Conservation (phyloP, 2,888 invertebrate genomes). For the Caenorhabditis angaria region DNA sequence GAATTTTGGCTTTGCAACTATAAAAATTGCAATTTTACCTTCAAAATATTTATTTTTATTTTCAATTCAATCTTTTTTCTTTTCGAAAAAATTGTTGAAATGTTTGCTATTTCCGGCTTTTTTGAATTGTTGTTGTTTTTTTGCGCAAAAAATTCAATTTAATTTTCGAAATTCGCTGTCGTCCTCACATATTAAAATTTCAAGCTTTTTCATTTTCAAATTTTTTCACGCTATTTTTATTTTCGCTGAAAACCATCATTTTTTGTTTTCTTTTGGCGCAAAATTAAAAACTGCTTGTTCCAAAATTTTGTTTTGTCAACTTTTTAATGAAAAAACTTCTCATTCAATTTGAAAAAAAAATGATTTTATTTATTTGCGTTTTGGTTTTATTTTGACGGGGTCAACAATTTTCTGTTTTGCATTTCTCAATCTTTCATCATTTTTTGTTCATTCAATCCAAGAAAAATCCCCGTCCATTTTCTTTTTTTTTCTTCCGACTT, state of each 20-base stretch:
- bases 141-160: background rate
- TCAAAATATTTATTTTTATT: background rate
- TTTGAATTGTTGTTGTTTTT: background rate
- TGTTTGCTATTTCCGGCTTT: too few species aligned
- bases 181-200: slow-evolving; percentile 4
- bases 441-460: too few species aligned
- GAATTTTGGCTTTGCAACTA: too few species aligned
- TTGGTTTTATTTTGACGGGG: background rate
- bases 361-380: background rate
- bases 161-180: slow-evolving; percentile 4
- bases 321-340: slow-evolving; percentile 4
- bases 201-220: background rate
- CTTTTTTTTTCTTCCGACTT: background rate
- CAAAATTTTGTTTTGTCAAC: background rate
- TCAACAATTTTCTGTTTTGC: background rate
- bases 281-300: background rate
- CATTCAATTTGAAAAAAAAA: background rate
- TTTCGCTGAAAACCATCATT: background rate
- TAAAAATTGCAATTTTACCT: too few species aligned
- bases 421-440: too few species aligned
- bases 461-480: background rate
- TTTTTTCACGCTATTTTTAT: background rate
- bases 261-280: background rate
- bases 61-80: background rate
- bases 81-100: too few species aligned